These are phyloP conservation scores for Pseudochirops cupreus DNA, from an alignment of 2,797 vertebrate genomes.

Conservation along the genomic window DNA sequence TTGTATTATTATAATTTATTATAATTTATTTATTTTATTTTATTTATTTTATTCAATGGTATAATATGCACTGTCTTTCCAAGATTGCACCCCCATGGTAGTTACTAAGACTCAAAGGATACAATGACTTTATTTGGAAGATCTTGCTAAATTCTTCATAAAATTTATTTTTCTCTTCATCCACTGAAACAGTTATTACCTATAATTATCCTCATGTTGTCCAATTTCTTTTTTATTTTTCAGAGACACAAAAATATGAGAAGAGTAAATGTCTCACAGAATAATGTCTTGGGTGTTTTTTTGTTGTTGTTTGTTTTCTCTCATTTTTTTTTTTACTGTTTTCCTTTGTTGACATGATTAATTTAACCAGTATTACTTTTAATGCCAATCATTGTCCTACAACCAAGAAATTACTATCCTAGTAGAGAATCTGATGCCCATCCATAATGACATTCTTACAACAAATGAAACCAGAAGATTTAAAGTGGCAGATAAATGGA, in stretches of 20 bases:
- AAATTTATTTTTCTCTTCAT: neutral
- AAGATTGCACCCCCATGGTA: neutral
- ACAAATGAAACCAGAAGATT: neutral
- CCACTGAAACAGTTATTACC: neutral
- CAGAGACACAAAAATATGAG: neutral
- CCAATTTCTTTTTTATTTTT: neutral
- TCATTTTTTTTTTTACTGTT: no score
- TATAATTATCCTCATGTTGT: neutral
- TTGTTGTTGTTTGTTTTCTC: no score
- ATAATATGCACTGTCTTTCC: neutral
- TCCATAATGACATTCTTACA: neutral
- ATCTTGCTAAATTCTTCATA: neutral
- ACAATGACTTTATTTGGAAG: neutral
- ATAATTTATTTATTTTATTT: no score
- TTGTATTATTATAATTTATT: no score
- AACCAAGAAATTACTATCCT: neutral
- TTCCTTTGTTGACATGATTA: no score
- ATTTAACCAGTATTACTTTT: neutral
- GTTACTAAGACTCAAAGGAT: neutral
- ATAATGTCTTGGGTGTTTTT: neutral
- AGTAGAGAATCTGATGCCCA: neutral
- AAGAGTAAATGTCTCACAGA: neutral
- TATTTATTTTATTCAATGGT: neutral
- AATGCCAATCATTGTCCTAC: neutral
- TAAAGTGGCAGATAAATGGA: neutral